Conservation (phyloP, 2,888 invertebrate species). For the Cistogaster globosa region DNA sequence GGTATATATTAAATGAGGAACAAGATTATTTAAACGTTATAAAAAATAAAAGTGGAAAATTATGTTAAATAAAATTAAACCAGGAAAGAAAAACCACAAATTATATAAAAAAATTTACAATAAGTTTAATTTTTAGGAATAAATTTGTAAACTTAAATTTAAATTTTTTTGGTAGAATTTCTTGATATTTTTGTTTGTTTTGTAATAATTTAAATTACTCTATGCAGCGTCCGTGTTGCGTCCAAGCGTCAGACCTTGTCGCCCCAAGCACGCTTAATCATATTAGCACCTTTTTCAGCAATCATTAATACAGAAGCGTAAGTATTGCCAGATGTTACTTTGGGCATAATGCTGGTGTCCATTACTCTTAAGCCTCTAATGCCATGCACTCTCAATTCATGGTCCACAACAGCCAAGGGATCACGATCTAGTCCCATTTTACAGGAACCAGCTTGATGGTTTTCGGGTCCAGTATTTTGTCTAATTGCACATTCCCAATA, state of each 20-base stretch:
- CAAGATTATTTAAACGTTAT: conserved; percentile 27
- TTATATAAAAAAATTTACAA: conserved; percentile 1
- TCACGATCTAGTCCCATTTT: conserved; percentile 91
- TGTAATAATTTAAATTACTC: conserved; percentile 79
- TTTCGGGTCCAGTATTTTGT: conserved; percentile 90
- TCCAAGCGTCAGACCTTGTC: conserved; percentile 81
- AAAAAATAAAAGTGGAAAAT: conserved; percentile 53
- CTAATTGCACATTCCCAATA: conserved; percentile 90
- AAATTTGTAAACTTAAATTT: conserved; percentile 55
- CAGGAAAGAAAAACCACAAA: conserved; percentile 16
- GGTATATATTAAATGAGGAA: conserved; percentile 18
- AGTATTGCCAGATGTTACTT: conserved; percentile 90
- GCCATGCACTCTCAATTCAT: conserved; percentile 86
- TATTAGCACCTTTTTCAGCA: conserved; percentile 87
- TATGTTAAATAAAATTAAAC: conserved; percentile 15
- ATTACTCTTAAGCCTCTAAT: conserved; percentile 88
- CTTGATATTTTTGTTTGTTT: conserved; percentile 20
- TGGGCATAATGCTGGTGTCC: conserved; percentile 92
- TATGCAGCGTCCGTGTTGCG: conserved; percentile 82
- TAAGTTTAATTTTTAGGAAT: conserved; percentile 46
- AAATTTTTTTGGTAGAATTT: conserved; percentile 53
- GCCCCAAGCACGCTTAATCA: conserved; percentile 82
- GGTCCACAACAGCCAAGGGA: conserved; percentile 89
- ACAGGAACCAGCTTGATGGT: conserved; percentile 92
- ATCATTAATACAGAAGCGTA: conserved; percentile 92